Base-by-base conservation (phyloP, 2,888 invertebrate genomes). In the Galeruca laticollis region DNA sequence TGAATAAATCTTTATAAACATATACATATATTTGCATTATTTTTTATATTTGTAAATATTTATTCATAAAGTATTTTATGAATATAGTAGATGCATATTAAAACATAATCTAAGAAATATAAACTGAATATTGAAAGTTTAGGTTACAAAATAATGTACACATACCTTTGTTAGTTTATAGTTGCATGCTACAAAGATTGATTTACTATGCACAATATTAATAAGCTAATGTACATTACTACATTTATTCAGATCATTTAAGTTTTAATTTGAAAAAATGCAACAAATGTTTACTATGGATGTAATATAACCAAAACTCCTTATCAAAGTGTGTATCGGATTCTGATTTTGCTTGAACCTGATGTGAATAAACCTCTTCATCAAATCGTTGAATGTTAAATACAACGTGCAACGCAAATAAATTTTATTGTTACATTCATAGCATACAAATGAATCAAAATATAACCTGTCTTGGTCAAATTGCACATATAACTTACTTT, bases 391-490 rank as follows among this genome's bases (percentile, higher is more conserved):
- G 69, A 65, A 64, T 74, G 68, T 62, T 72, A 73, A 69, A 49
- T 67, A 56, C 52, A 73, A 77, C 75, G 76, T 79, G 77, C 73
- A 76, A 76, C 73, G 76, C 73, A 78, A 74, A 76, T 73, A 74
- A 76, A 78, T 78, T 75, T 47, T 66, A 51, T 70, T 70, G 60
- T 72, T 74, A 73, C 72, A 69, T 69, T 69, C 61, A 43, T 47
- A 60, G 72, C 64, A 73, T 70, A 73, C 72, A 71, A 75, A 73
- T 70, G 60, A 49, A 72, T 72, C 57, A 70, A 67, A 69, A 72
- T 60, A 71, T 74, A 73, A 68, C 71, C 71, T 68, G 26, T 70
- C 57, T 61, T 26, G 61, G 26, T 21, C 26, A 18, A 65, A 35
- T 15, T 21, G 37, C 11, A 26, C 26, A 47, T 62, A 47, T 13